A percentile compares a stretch with the other conserved stretches of the same genome.
These are phyloP conservation scores for Pheosia tremula DNA, from an alignment of 2,888 invertebrate species.

Conservation along the genomic window DNA sequence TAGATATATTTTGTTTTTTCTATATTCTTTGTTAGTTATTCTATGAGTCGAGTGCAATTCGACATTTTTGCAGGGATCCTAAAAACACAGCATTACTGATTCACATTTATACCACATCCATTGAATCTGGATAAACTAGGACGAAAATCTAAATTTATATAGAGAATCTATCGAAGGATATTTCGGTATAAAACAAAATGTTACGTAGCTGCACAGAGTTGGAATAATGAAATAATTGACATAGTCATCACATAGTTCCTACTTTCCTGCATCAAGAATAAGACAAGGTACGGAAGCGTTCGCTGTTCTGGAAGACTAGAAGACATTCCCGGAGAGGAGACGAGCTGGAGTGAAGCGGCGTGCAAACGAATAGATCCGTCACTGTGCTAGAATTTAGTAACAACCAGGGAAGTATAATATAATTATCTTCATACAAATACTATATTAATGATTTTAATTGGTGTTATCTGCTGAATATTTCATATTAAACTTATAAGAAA, in stretches of 20 bases:
- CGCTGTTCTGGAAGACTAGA: constrained; percentile 80
- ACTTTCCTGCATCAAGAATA: constrained; percentile 73
- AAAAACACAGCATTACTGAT: constrained; percentile 76
- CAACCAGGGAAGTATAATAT: constrained; percentile 57
- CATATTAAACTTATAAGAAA: constrained; percentile 42
- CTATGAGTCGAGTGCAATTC: constrained; percentile 60
- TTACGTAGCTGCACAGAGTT: constrained; percentile 62
- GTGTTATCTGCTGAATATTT: constrained; percentile 70
- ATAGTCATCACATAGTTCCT: constrained; percentile 83
- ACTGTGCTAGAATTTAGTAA: constrained; percentile 66
- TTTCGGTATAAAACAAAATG: constrained; percentile 46
- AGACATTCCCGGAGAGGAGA: constrained; percentile 59
- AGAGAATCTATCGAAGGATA: constrained; percentile 53
- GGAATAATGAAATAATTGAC: constrained; percentile 82
- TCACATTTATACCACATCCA: constrained; percentile 80
- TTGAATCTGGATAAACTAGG: constrained; percentile 72
- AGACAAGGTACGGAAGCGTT: constrained; percentile 72
- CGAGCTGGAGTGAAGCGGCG: constrained; percentile 59
- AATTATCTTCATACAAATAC: constrained; percentile 61
- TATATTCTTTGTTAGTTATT: constrained; percentile 9
- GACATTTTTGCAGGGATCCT: constrained; percentile 65
- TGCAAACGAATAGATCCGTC: constrained; percentile 67
- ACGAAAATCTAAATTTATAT: constrained; percentile 65
- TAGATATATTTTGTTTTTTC: neutral
- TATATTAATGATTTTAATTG: constrained; percentile 73